phyloP scores from a whole-genome alignment of 2,888 invertebrate species.

The Dexiosoma caninum region DNA sequence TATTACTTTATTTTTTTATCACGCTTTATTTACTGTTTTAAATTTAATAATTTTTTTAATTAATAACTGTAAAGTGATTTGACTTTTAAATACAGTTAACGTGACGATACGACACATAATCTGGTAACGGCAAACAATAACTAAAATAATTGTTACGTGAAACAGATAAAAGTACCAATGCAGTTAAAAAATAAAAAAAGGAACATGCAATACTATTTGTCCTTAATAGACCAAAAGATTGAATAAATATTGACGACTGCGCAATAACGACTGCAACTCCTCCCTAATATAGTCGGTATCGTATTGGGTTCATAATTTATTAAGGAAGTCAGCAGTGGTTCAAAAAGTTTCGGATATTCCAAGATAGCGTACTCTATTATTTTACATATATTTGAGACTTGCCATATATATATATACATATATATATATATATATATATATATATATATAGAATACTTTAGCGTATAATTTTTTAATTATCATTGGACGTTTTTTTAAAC shows the following conservation, averaged over 20 bases:
- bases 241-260: not conserved
- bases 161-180: slow-evolving; percentile 13
- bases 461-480: too few relatives aligned
- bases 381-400: too few relatives aligned
- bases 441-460: too few relatives aligned
- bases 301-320: not conserved
- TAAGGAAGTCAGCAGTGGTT: not conserved
- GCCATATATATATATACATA: too few relatives aligned
- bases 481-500: too few relatives aligned
- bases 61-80: not conserved
- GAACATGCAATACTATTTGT: not conserved
- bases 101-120: slow-evolving; percentile 26
- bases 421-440: too few relatives aligned
- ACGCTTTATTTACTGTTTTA: not conserved
- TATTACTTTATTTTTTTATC: not conserved
- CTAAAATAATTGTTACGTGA: slow-evolving; percentile 22
- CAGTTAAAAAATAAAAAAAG: not conserved
- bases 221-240: not conserved
- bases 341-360: not conserved
- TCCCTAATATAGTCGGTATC: not conserved
- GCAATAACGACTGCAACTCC: not conserved
- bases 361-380: too few relatives aligned
- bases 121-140: slow-evolving; percentile 34
- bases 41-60: not conserved
- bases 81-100: slow-evolving; percentile 34